A percentile compares a stretch with the other conserved stretches of the same genome.
Conservation (phyloP, 2,113 vertebrate species). For the Clarias macrocephalus region DNA sequence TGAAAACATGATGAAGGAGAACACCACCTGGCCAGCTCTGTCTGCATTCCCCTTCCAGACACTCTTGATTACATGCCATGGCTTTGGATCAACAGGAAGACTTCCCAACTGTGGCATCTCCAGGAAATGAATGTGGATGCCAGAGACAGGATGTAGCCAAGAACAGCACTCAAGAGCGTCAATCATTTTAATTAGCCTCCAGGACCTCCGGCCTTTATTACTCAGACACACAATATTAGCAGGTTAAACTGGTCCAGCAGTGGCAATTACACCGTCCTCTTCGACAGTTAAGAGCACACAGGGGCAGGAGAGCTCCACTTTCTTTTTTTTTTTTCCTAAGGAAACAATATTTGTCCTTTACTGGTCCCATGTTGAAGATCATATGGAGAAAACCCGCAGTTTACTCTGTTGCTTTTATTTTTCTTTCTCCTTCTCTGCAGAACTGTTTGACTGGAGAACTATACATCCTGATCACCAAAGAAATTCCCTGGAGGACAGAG, state of each 20-base stretch:
- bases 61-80: constrained; percentile 1
- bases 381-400: neutral
- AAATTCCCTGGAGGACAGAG: neutral
- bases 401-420: neutral
- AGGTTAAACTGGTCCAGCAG: constrained; percentile 51
- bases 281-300: constrained; percentile 44
- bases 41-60: neutral
- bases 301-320: constrained; percentile 44
- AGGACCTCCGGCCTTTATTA: constrained; percentile 42
- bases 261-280: constrained; percentile 47
- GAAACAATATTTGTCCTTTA: constrained; percentile 11
- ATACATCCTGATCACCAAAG: neutral
- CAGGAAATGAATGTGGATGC: neutral
- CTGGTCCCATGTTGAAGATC: neutral
- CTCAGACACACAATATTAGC: constrained; percentile 49
- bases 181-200: constrained; percentile 49
- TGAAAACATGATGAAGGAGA: neutral
- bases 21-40: neutral
- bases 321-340: neutral
- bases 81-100: constrained; percentile 12
- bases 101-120: constrained; percentile 10
- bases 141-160: constrained; percentile 29
- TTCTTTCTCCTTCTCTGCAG: constrained; percentile 5
- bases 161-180: constrained; percentile 9
- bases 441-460: neutral